Evolutionary conservation across 2,113 vertebrate genomes (phyloP).

Genomic region (Nestor notabilis): DNA sequence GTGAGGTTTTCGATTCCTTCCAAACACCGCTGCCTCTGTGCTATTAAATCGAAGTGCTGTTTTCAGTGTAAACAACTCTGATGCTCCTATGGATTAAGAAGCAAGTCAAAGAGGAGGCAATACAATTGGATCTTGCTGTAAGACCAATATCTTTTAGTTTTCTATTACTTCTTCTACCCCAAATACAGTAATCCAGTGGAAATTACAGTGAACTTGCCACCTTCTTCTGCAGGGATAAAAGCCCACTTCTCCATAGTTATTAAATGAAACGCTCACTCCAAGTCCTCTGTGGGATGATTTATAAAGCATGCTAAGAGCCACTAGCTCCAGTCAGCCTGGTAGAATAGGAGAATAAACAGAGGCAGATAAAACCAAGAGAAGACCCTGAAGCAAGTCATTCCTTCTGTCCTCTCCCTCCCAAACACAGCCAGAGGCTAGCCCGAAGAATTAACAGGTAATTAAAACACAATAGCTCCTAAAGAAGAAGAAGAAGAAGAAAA

Average conservation of each 20-base stretch:
- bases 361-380: not conserved
- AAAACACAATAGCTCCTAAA: not conserved
- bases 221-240: slow-evolving; percentile 8
- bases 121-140: not conserved
- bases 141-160: not conserved
- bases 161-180: not conserved
- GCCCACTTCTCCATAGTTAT: slow-evolving; percentile 12
- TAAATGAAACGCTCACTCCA: not conserved
- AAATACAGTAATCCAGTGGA: slow-evolving; percentile 11
- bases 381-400: not conserved
- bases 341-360: not conserved
- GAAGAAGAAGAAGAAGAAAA: not conserved
- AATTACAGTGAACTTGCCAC: slow-evolving; percentile 3
- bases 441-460: not conserved
- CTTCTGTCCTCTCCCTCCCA: not conserved
- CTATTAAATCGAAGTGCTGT: not conserved
- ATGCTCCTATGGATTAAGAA: not conserved
- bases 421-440: not conserved
- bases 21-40: not conserved
- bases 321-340: slow-evolving; percentile 13
- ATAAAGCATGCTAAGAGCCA: not conserved
- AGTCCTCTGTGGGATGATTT: not conserved
- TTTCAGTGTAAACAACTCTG: not conserved
- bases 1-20: not conserved
- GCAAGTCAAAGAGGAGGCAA: not conserved